Base-by-base conservation (phyloP, 2,888 invertebrate species). In the Apantesis nais region DNA sequence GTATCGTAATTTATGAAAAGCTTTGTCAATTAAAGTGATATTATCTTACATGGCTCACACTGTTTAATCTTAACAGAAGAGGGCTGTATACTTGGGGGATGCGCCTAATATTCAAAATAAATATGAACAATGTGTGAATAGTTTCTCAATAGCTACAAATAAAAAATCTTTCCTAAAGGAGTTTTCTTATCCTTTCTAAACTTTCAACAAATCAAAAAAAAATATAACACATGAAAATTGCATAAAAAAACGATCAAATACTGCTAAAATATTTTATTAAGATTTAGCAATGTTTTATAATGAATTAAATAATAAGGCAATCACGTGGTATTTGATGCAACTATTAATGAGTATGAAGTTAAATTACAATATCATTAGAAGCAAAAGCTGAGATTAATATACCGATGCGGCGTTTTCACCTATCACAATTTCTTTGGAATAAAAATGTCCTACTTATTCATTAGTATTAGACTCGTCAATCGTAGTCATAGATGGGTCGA, bases 241-340 rank as follows among this genome's bases (percentile, higher is more conserved):
- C 52, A 68, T 58, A 67, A 82, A 83, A 78, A 82, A 87, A 89
- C 86, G 64, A 81, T 77, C 74, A 71, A 37, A 78, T 85, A 86
- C 86, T 92, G 91, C 92, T 93, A 93, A 94, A 94, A 93, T 94
- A 93, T 84, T 94, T 94, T 94, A 94, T 94, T 94, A 86, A 88
- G 85, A 91, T 91, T 90, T 89, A 92, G 93, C 93, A 90, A 90
- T 90, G 90, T 91, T 91, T 86, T 86, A 84, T 89, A 89, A 90
- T 91, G 90, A 91, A 87, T 90, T 92, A 92, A 92, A 93, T 91
- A 91, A 92, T 94, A 95, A 94, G 94, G 95, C 95, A 94, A 91
- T 95, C 93, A 91, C 88, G 93, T 93, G 93, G 90, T 92, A 89
- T 90, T 91, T 90, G 86, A 92, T 91, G 92, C 92, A 87, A 89